These are phyloP conservation scores for Crossaster papposus DNA, from an alignment of 53 echinoderm and acorn worm genomes.

Conservation along the genomic window DNA sequence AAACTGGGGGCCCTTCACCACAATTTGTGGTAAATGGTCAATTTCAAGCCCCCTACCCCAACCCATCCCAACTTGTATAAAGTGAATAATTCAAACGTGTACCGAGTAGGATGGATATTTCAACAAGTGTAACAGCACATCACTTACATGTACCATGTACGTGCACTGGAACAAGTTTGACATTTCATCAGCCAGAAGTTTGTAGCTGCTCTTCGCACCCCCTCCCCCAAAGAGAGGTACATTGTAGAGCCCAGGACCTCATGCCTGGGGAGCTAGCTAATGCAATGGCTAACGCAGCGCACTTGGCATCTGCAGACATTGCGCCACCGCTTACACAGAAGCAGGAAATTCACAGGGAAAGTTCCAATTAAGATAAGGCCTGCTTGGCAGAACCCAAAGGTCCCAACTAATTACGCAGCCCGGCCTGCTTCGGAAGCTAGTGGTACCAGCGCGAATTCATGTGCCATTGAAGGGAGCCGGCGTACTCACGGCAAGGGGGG, in stretches of 20 bases:
- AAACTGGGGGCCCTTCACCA: too few relatives aligned
- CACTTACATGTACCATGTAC: background rate
- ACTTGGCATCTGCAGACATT: slow-evolving; percentile 44
- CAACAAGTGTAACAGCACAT: too few relatives aligned
- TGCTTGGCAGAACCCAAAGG: slow-evolving; percentile 39
- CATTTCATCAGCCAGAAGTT: background rate
- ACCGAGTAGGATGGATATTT: too few relatives aligned
- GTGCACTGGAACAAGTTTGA: background rate
- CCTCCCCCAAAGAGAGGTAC: background rate
- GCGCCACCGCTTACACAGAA: slow-evolving; percentile 52
- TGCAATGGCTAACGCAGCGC: background rate
- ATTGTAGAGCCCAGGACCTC: background rate
- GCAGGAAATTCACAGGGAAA: slow-evolving; percentile 57
- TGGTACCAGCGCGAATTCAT: slow-evolving; percentile 39
- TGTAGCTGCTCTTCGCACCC: background rate
- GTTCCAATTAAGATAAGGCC: slow-evolving; percentile 59
- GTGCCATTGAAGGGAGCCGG: slow-evolving; percentile 6
- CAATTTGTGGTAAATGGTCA: too few relatives aligned
- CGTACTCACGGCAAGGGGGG: background rate
- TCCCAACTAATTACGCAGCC: slow-evolving; percentile 46
- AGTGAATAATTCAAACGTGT: too few relatives aligned
- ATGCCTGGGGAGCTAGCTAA: background rate
- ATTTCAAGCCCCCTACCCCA: too few relatives aligned
- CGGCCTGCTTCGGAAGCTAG: slow-evolving; percentile 40
- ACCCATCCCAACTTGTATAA: too few relatives aligned